phyloP scores from a whole-genome alignment of 1,140 invertebrate genomes.

The Armadillidium nasatum region DNA sequence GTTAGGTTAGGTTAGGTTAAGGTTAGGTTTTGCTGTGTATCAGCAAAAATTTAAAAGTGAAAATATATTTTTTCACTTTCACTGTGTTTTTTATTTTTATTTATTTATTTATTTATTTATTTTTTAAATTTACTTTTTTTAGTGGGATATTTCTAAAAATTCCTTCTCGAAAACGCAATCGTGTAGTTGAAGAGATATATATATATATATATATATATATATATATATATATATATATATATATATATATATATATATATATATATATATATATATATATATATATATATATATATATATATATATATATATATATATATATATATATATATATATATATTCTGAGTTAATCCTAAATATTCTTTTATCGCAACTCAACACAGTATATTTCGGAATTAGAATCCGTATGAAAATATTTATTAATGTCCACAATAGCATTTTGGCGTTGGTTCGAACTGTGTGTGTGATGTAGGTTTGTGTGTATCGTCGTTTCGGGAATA shows the following conservation, averaged over 20 bases:
- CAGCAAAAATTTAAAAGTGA: too few species aligned
- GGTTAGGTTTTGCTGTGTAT: too few species aligned
- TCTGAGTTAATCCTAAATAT: not conserved
- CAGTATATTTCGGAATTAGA: not conserved
- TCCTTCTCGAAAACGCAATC: too few species aligned
- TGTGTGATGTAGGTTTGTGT: conserved; percentile 1
- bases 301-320: not conserved
- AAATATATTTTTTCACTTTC: too few species aligned
- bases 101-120: too few species aligned
- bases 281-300: conserved; percentile 6
- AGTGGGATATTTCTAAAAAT: too few species aligned
- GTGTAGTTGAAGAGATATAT: not conserved
- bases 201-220: not conserved
- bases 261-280: conserved; percentile 3
- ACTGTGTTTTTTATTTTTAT: too few species aligned
- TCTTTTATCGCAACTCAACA: conserved; percentile 2
- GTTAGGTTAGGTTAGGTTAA: too few species aligned
- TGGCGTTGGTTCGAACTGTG: not conserved
- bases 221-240: conserved; percentile 3
- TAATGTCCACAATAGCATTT: not conserved
- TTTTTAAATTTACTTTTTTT: too few species aligned
- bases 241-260: conserved; percentile 3
- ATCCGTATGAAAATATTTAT: not conserved
- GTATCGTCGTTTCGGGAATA: not conserved
- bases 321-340: too few species aligned